phyloP scores from a whole-genome alignment of 2,888 invertebrate species.

The Orthosia gracilis region DNA sequence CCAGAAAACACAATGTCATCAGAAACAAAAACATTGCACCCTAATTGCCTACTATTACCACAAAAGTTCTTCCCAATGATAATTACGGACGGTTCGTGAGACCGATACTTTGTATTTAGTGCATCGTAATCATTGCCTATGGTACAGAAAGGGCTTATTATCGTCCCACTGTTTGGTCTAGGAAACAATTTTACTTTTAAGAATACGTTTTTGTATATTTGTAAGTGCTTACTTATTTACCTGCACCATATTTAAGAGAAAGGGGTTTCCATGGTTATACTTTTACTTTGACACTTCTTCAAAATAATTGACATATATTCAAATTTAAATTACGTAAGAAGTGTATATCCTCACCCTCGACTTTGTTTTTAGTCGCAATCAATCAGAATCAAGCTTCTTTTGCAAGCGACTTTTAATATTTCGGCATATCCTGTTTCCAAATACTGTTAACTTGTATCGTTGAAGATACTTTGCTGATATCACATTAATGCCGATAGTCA shows the following conservation, averaged over 20 bases:
- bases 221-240: conserved; percentile 16
- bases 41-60: conserved; percentile 83
- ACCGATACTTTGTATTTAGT: conserved; percentile 63
- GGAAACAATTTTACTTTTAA: conserved; percentile 31
- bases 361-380: neutral
- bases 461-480: conserved; percentile 12
- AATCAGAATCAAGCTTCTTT: neutral
- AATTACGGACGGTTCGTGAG: conserved; percentile 70
- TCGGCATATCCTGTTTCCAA: conserved; percentile 22
- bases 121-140: conserved; percentile 60
- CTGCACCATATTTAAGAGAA: neutral
- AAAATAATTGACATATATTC: neutral
- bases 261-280: neutral
- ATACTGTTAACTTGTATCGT: neutral
- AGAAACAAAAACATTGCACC: conserved; percentile 83
- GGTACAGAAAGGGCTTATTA: conserved; percentile 54
- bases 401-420: conserved; percentile 15
- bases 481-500: conserved; percentile 26
- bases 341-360: neutral
- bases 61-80: conserved; percentile 76
- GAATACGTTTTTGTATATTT: conserved; percentile 27
- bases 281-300: neutral
- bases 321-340: neutral
- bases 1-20: conserved; percentile 87
- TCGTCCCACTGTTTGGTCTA: conserved; percentile 45